Base-by-base conservation (phyloP, 2,113 vertebrate genomes). In the Raja brachyura region DNA sequence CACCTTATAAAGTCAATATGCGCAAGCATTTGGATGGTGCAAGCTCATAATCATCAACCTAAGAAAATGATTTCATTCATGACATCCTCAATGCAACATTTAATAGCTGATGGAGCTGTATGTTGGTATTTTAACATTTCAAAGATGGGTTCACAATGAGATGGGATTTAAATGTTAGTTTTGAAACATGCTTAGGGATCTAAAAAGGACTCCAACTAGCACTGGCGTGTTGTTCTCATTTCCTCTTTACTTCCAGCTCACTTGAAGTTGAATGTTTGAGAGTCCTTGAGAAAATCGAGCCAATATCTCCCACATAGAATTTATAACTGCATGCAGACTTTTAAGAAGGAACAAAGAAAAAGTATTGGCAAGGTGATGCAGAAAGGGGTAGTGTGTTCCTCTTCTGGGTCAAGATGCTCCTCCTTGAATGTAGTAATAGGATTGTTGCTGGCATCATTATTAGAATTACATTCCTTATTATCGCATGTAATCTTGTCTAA, bases 351-450 rank as follows among this genome's bases (percentile, higher is more conserved):
- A 94, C 93, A 90, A 90, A 66, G 94, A 94, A 96, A 48, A 76
- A 95, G 95, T 95, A 70, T 94, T 94, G 94, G 95, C 94, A 94
- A 93, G 93, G 94, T 93, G 93, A 95, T 93, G 94, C 95, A 95
- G 94, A 94, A 94, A 93, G 96, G 96, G 96, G 94, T 95, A 94
- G 96, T 96, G 96, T 96, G 95, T 94, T 96, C 96, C 93, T 96
- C 94, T 79, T 94, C 95, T 95, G 95, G 96, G 96, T 96, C 96
- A 96, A 97, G 96, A 95, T 97, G 96, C 94, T 96, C 95, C 39
- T 85, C 22, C 54, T 73, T 54, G 14, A 86, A 68, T 28, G 20
- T 68, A 73, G 90, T 73, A 73, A 70, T 28, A 92, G 10, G 39
- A 90, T 28, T 18, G 18, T 13, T 25, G 33, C 22, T 92, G 39